Base-by-base conservation (phyloP, 2,888 invertebrate genomes). In the Phorcus lineatus region DNA sequence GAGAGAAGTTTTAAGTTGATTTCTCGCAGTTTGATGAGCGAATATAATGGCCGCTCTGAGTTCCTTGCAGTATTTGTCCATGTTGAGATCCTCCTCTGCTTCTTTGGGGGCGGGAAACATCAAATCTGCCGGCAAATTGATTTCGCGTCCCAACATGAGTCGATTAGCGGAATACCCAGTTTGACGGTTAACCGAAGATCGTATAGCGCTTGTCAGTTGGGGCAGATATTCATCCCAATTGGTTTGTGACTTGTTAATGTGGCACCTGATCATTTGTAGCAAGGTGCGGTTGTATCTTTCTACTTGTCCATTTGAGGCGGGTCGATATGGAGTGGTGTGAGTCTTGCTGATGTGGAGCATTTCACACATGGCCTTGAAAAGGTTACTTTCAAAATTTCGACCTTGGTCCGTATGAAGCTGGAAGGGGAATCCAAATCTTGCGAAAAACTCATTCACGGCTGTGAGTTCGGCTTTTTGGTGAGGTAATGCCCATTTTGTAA, bases 111-210 rank as follows among this genome's bases (percentile, higher is more conserved):
- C n/a, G n/a, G n/a, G n/a, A n/a, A n/a, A n/a, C 55, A 55, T 55
- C 1, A 55, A n/a, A 1, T 17, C 55, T n/a, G 55, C 55, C 16
- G 55, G 55, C n/a, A 17, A 9, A 54, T 78, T 80, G 0, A 82
- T 77, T 55, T 85, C 83, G 36, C 82, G 66, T 2, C 83, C 83
- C 13, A 84, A 13, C 83, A 84, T 82, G 40, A 84, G 28, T 70
- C 53, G 80, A 47, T 81, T 81, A 6, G 79, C 66, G 1, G 81
- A 79, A 22, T 53, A 77, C 0, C 81, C 81, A 2, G 79, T 81
- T 0, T 52, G 22, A 4, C 79, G 13, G 22, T 81, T 81, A 0
- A 66, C 79, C 1, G 79, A 3, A 0, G 79, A 66, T 17, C 81
- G 28, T 19, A 79, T 36, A 16, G 79, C 81, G 3, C 76, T 76